Conservation (phyloP, 2,113 vertebrate genomes). For the Nicator chloris region DNA sequence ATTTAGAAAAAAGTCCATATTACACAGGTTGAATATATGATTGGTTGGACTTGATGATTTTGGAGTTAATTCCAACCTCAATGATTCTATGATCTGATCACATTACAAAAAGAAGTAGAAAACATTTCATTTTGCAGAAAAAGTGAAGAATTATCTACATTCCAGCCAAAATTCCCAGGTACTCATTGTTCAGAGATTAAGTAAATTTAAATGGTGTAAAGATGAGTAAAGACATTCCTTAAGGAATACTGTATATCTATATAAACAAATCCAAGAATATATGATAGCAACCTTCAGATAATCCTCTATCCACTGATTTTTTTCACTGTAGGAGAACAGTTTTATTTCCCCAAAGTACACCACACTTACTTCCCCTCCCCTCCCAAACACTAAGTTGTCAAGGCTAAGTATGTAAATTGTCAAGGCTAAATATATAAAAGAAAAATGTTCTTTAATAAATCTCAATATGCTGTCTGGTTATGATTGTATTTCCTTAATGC, state of each 20-base stretch:
- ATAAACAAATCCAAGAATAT: not conserved
- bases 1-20: not conserved
- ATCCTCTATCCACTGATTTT: not conserved
- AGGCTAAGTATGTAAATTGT: not conserved
- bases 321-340: not conserved
- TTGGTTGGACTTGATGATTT: not conserved
- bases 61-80: not conserved
- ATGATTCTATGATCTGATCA: not conserved
- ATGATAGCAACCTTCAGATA: not conserved
- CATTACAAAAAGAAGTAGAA: not conserved
- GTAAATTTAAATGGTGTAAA: fast-evolving
- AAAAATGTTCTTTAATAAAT: not conserved
- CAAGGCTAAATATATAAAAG: not conserved
- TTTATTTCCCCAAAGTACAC: not conserved
- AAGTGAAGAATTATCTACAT: not conserved
- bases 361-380: not conserved
- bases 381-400: not conserved
- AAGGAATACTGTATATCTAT: not conserved
- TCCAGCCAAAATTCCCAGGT: not conserved
- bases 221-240: not conserved
- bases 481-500: not conserved
- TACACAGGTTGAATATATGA: not conserved
- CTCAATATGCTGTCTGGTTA: not conserved
- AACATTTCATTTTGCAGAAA: not conserved
- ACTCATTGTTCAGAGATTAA: not conserved